These are phyloP conservation scores for Amphiura filiformis DNA, from an alignment of 35 echinoderm and acorn worm species.

Conservation along the genomic window DNA sequence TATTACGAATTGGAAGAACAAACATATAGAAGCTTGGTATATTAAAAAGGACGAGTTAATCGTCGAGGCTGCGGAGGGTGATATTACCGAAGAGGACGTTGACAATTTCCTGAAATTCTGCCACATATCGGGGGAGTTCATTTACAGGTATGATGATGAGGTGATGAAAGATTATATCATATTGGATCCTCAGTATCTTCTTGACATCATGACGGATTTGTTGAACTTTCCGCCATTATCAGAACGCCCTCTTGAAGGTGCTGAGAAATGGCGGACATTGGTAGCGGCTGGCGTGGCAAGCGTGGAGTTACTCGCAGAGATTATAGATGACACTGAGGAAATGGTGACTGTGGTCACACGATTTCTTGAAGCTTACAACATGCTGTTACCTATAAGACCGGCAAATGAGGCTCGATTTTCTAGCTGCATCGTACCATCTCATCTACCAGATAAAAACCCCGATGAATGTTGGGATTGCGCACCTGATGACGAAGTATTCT, in stretches of 20 bases:
- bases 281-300: neutral
- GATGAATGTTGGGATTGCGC: conserved; percentile 5
- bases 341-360: no score
- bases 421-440: conserved; percentile 2
- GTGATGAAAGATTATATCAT: conserved; percentile 18
- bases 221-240: neutral
- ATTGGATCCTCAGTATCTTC: conserved; percentile 1
- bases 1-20: neutral
- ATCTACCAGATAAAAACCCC: no score
- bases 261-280: conserved; percentile 4
- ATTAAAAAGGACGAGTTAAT: neutral
- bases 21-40: neutral
- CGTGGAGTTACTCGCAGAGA: no score
- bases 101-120: neutral
- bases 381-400: neutral
- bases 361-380: conserved; percentile 18
- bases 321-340: no score
- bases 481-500: conserved; percentile 16
- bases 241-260: neutral
- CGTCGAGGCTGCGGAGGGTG: neutral
- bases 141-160: conserved; percentile 28
- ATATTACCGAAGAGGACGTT: neutral
- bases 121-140: conserved; percentile 17
- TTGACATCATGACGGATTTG: conserved; percentile 16
- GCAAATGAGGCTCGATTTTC: neutral